Base-by-base conservation (phyloP, 2,888 invertebrate species). In the Hirtodrosophila trivittata region DNA sequence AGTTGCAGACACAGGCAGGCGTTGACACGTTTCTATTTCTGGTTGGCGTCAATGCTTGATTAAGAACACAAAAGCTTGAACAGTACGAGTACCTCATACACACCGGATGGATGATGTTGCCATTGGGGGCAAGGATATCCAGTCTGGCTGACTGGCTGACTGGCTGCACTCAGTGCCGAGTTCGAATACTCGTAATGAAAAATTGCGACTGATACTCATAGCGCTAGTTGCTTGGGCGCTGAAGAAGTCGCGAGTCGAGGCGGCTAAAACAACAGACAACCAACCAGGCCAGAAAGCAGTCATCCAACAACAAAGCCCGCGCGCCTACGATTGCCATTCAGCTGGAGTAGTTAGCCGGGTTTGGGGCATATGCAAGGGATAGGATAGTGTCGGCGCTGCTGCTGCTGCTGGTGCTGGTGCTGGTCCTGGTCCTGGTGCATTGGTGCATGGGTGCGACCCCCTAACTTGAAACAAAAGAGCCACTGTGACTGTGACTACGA, bases 381-480 rank as follows among this genome's bases (percentile, higher is more conserved):
- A 9, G 10, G 10, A 10, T 5, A 8, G 32, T 35, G 14, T 13
- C 7, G 35, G 35, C 5, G 14, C 8, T 35, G 9, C 4, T 9
- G 28, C 1, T 28, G 5, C 9, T 9, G 28, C 9, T 28, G 28
- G 9, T 28, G 28, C n/a, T 9, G 28, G 9, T 28, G 28, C 2
- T 9, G 28, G 28, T 7, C 3, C 7, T 28, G 28, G 7, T 14
- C 3, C n/a, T 13, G 33, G 16, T 58, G 32, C 25, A 35, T 25
- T n/a, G 38, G 39, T 43, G 26, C 60, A 38, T 21, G 50, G 43
- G 60, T 47, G 58, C 38, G 25, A 26, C 37, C 41, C 69, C 47
- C 60, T 50, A 41, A 56, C 58, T 50, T 74, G 10, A 76, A 82
- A 78, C 78, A 82, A 78, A 66, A 70, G 64, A 68, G 42, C 57